Conservation (phyloP, 2,113 vertebrate genomes). For the rabbit (Oryctolagus cuniculus) region DNA sequence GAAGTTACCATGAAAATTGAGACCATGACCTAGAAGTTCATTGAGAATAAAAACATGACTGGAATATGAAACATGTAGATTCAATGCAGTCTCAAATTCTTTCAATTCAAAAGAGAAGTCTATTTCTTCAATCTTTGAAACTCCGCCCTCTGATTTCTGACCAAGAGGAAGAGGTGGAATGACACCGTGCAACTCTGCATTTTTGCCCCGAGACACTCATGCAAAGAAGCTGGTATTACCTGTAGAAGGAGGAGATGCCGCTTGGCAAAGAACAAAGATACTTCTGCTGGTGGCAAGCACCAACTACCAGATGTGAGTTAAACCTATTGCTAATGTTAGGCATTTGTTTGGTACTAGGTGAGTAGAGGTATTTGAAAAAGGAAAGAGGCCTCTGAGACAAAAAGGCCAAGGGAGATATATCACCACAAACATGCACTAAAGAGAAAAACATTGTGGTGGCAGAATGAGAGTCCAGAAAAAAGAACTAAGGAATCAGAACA, state of each 20-base stretch:
- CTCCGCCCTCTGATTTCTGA: neutral
- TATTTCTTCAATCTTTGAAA: neutral
- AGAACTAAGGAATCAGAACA: neutral
- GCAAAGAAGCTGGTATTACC: neutral
- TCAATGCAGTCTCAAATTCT: neutral
- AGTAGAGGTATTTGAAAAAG: neutral
- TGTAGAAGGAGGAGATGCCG: neutral
- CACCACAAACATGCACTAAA: neutral
- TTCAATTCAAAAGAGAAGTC: neutral
- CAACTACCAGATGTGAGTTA: neutral
- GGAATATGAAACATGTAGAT: neutral
- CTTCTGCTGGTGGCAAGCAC: neutral
- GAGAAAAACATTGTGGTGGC: neutral
- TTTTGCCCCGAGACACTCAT: neutral
- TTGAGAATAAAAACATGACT: neutral
- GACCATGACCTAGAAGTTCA: neutral
- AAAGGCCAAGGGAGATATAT: neutral
- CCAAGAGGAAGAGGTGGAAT: neutral
- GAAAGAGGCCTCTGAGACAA: neutral
- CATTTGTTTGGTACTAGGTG: neutral
- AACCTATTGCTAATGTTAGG: neutral
- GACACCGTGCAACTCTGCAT: neutral
- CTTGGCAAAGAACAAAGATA: neutral
- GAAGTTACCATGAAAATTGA: neutral
- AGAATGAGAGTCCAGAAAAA: neutral